Conservation (phyloP, 2,797 vertebrate genomes). For the Emydoidea blandingii region DNA sequence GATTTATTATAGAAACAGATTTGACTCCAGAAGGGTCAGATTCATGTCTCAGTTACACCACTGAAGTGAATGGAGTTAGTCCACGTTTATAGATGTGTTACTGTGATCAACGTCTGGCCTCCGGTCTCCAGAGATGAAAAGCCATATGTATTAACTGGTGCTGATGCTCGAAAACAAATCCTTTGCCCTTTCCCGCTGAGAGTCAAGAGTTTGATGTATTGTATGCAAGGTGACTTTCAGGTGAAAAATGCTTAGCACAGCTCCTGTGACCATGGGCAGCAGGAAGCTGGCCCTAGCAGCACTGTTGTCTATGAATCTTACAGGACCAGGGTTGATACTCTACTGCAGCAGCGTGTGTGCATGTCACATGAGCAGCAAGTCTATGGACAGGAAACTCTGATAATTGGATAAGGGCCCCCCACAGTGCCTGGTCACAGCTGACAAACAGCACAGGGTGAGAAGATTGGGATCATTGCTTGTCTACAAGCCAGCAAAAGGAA, state of each 20-base stretch:
- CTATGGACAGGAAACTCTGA: rapidly evolving
- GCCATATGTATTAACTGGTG: not conserved
- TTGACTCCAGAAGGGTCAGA: not conserved
- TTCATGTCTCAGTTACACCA: rapidly evolving
- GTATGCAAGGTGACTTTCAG: not conserved
- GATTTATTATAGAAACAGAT: not conserved
- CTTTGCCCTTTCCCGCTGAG: not conserved
- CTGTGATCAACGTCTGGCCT: not conserved
- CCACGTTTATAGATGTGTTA: not conserved
- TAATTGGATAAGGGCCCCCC: rapidly evolving
- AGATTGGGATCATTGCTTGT: not conserved
- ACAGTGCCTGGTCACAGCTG: rapidly evolving
- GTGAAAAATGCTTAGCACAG: not conserved
- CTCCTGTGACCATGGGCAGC: not conserved
- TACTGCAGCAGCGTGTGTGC: rapidly evolving
- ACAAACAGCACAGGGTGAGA: not conserved
- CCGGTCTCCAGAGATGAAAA: rapidly evolving
- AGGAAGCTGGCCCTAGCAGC: rapidly evolving
- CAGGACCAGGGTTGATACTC: not conserved
- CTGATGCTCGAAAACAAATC: not conserved
- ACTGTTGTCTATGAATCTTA: rapidly evolving
- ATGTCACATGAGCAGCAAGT: rapidly evolving
- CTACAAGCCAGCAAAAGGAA: not conserved
- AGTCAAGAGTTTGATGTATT: not conserved
- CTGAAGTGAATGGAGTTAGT: not conserved